Percentiles rank a stretch among this genome's conserved stretches.
Conservation (phyloP, 2,113 vertebrate species). For the Amazona guildingii region DNA sequence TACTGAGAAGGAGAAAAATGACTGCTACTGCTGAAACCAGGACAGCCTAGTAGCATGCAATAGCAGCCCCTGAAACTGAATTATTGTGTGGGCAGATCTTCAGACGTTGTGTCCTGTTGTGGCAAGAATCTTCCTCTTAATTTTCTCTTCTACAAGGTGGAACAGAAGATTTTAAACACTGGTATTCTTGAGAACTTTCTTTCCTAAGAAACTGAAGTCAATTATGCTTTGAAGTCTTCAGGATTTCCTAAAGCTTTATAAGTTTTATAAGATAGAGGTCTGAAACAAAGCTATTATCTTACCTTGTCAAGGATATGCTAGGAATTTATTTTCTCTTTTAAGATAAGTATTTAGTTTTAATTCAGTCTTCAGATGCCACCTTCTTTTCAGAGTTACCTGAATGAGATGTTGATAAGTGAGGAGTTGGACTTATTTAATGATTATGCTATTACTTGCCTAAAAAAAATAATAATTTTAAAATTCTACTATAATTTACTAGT, state of each 20-base stretch:
- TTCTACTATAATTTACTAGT: neutral
- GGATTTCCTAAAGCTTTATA: neutral
- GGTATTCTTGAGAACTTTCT: neutral
- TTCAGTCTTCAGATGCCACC: neutral
- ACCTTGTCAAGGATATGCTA: neutral
- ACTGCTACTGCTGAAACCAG: too few species aligned
- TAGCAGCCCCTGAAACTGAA: neutral
- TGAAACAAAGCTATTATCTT: neutral
- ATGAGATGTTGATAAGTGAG: constrained; percentile 12
- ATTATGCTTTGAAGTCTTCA: neutral
- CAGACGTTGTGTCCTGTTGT: neutral
- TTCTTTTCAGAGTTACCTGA: neutral
- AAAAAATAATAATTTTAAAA: constrained; percentile 36
- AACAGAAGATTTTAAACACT: neutral
- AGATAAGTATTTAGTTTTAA: neutral
- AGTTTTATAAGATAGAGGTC: neutral
- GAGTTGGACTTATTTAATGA: neutral
- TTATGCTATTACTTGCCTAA: constrained; percentile 8
- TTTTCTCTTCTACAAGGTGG: neutral
- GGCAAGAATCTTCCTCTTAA: neutral
- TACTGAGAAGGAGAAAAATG: too few species aligned
- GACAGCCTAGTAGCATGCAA: neutral
- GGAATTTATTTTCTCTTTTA: neutral
- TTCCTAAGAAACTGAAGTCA: neutral
- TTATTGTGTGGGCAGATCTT: neutral